Evolutionary conservation across 2,113 vertebrate genomes (phyloP).

Genomic region (Macrotis lagotis): DNA sequence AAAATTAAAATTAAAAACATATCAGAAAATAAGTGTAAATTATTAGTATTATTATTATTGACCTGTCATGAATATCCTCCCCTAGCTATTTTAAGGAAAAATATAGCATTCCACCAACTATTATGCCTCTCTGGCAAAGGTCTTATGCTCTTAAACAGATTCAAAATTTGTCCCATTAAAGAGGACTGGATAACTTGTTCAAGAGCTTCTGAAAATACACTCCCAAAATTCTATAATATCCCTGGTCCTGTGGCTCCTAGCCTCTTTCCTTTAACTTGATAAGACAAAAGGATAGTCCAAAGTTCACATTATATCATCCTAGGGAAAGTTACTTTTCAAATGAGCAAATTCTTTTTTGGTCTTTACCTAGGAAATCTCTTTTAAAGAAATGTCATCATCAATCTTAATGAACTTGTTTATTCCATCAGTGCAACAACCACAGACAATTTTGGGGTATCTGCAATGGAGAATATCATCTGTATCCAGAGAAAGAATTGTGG

Average conservation of each 20-base stretch:
- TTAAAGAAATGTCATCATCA: background rate
- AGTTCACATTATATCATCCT: background rate
- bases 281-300: background rate
- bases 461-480: no score
- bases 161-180: background rate
- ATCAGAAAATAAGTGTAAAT: background rate
- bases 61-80: background rate
- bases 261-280: background rate
- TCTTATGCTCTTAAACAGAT: background rate
- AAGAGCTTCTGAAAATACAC: background rate
- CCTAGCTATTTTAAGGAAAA: background rate
- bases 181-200: background rate
- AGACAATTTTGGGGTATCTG: no score
- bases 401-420: no score
- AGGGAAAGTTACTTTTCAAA: background rate
- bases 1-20: background rate
- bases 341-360: background rate
- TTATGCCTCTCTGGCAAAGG: background rate
- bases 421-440: no score
- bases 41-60: background rate
- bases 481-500: no score
- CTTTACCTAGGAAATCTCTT: background rate
- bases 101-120: background rate
- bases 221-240: background rate
- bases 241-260: background rate